Conservation (phyloP, 2,113 vertebrate genomes). For the Catharus fuscescens region DNA sequence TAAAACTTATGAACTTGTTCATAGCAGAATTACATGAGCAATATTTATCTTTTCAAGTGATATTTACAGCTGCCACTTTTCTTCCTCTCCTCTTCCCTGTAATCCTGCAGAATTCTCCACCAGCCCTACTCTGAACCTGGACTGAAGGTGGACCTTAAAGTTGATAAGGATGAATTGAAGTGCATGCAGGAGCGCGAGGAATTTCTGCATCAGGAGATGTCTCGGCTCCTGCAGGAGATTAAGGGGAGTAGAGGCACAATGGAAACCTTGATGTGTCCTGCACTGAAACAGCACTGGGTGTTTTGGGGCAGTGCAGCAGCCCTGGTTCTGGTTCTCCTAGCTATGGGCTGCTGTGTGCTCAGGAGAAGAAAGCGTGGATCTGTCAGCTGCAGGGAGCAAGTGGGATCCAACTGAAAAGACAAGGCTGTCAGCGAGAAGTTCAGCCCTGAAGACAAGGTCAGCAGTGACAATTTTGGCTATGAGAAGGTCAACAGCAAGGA, state of each 20-base stretch:
- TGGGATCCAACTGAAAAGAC: background rate
- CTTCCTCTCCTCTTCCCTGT: too few relatives aligned
- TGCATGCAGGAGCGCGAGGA: background rate
- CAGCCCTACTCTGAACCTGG: background rate
- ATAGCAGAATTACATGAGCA: too few relatives aligned
- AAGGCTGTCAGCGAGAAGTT: too few relatives aligned
- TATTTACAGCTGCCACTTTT: too few relatives aligned
- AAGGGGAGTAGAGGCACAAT: background rate
- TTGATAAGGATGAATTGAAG: background rate
- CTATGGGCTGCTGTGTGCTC: background rate
- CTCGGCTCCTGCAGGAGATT: background rate
- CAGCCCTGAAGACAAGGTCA: too few relatives aligned
- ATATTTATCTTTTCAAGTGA: too few relatives aligned
- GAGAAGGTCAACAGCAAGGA: too few relatives aligned
- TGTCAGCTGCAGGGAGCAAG: background rate
- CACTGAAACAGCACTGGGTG: background rate
- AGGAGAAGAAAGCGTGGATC: background rate
- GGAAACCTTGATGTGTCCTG: background rate
- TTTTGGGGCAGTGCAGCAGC: background rate
- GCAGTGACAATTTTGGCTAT: too few relatives aligned
- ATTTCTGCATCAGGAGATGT: background rate
- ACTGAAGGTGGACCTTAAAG: fast-evolving
- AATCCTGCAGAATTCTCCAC: too few relatives aligned
- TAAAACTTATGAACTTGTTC: too few relatives aligned
- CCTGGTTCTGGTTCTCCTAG: background rate